Percentiles rank a stretch among this genome's conserved stretches.
Evolutionary conservation across 2,113 vertebrate genomes (phyloP).

Genomic region (Probosciger aterrimus): DNA sequence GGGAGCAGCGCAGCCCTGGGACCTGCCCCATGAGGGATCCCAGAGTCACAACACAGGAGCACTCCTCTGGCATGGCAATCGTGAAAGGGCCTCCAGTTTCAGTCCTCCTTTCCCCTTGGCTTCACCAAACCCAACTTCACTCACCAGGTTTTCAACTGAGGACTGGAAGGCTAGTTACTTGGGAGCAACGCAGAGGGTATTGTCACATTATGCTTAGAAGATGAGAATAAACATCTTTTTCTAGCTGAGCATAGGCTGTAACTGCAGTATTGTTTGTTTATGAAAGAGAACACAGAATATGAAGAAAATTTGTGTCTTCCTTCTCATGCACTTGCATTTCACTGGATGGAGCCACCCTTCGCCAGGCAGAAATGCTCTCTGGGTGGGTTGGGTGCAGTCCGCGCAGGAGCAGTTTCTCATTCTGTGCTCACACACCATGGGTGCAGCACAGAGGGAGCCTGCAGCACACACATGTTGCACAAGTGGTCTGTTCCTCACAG

Average conservation of each 20-base stretch:
- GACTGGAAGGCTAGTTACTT: not conserved
- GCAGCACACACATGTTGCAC: too few relatives aligned
- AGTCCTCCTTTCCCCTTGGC: not conserved
- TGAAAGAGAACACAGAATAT: not conserved
- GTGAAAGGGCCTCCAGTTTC: not conserved
- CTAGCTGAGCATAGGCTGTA: not conserved
- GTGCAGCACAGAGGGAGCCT: rapidly evolving
- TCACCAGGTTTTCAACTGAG: not conserved
- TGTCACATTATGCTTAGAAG: not conserved
- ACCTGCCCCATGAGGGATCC: rapidly evolving
- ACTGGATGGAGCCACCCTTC: not conserved
- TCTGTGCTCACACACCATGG: rapidly evolving
- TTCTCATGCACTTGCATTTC: not conserved
- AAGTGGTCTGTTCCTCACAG: not conserved
- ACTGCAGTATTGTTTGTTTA: not conserved
- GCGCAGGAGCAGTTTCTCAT: not conserved
- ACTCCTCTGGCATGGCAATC: rapidly evolving
- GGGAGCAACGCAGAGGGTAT: not conserved
- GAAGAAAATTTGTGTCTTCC: not conserved
- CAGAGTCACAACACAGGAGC: rapidly evolving
- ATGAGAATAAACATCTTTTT: not conserved
- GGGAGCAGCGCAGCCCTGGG: not conserved
- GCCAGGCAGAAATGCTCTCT: not conserved
- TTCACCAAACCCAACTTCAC: not conserved
- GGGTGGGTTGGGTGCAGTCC: not conserved